Evolutionary conservation across 2,113 vertebrate species (phyloP), one percentile per base, ranked within the genome.

Genomic region (Notothenia rossii): DNA sequence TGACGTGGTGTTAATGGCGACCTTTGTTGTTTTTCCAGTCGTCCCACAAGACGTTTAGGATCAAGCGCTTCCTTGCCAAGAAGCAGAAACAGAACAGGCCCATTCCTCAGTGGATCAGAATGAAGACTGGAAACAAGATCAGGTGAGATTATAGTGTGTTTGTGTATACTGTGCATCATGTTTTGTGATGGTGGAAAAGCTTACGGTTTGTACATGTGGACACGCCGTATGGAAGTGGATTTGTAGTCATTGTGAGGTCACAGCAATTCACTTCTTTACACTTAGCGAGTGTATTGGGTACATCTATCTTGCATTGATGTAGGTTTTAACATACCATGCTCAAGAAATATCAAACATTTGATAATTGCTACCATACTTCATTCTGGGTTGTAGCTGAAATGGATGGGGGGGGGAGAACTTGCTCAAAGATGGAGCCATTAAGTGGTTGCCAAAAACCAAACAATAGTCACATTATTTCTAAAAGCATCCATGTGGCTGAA

Each of bases 61-160:
- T 99, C 90, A 99, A 99, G 77, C 96, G 97, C 40, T 98, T 99
- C 88, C 96, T 99, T 10, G 98, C 98, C 0, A 99, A 99, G 93
- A 99, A 99, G 94, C 98, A 99, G 95, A 99, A 99, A 83, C 98
- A 99, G 93, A 99, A 99, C 93, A 94, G 97, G 74, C 98, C 98
- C 0, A 98, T 99, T 85, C 98, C 98, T 8, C 97, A 99, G 68
- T 99, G 98, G 98, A 99, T 99, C 86, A 94, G 97, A 79, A 99
- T 99, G 98, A 99, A 99, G 84, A 99, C 98, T 4, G 98, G 97
- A 79, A 99, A 99, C 91, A 99, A 99, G 92, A 99, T 99, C 96
- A 97, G 98, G 98, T 99, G 79, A 81, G 20, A 7, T 1, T 0
- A 25, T 0, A 0, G 4, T 29, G 7, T 20, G 3, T 33, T 0